phyloP scores from a whole-genome alignment of 2,888 invertebrate species.

The Pyrochroa serraticornis region DNA sequence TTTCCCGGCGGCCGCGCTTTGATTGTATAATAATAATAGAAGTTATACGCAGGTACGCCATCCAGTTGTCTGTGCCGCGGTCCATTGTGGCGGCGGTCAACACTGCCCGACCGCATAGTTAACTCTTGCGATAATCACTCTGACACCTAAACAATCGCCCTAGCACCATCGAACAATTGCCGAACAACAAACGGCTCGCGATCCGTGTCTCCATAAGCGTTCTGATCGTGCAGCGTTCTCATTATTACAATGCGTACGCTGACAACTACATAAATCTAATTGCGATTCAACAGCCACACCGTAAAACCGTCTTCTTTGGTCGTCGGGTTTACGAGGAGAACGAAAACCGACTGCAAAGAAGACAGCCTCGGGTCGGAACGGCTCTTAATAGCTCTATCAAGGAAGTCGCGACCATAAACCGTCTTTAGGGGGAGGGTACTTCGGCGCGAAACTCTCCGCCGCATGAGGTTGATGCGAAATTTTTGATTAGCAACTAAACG shows the following conservation, averaged over 20 bases:
- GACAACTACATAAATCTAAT: slow-evolving; percentile 41
- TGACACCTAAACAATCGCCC: slow-evolving; percentile 37
- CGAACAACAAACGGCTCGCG: slow-evolving; percentile 21
- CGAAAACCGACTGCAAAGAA: slow-evolving; percentile 11
- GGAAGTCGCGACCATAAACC: too few relatives aligned
- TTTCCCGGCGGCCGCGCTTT: too few relatives aligned
- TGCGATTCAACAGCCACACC: slow-evolving; percentile 15
- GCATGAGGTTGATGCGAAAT: too few relatives aligned
- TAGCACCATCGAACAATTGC: slow-evolving; percentile 21
- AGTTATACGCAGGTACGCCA: background rate
- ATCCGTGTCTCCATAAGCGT: slow-evolving; percentile 40
- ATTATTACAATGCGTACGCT: slow-evolving; percentile 43
- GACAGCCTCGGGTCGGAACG: background rate
- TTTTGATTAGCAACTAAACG: too few relatives aligned
- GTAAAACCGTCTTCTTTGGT: slow-evolving; percentile 15
- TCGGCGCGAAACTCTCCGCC: too few relatives aligned
- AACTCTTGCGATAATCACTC: slow-evolving; percentile 33
- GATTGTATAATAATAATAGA: background rate
- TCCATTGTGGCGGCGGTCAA: background rate
- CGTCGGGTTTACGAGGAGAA: slow-evolving; percentile 7
- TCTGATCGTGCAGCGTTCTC: slow-evolving; percentile 41
- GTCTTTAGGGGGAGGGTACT: too few relatives aligned
- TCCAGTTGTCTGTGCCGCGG: background rate
- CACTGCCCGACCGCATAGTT: slow-evolving; percentile 12
- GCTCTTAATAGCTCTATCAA: too few relatives aligned